phyloP scores from a whole-genome alignment of 2,113 vertebrate genomes.

The Stomatorhinus ivindoensis region DNA sequence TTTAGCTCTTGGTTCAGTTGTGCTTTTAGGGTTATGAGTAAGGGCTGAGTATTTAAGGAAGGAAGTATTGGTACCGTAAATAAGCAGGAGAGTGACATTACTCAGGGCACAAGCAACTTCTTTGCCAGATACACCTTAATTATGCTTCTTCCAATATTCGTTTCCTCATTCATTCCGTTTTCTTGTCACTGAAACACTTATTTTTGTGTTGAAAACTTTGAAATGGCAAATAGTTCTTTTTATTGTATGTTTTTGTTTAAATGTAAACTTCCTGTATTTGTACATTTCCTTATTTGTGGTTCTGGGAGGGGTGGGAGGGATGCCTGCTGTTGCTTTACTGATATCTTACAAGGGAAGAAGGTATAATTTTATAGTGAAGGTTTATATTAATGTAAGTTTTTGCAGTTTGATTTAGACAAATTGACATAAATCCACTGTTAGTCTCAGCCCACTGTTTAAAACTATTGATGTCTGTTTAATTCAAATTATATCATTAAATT shows the following conservation, averaged over 20 bases:
- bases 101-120: neutral
- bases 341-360: slow-evolving; percentile 4
- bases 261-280: neutral
- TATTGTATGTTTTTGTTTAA: neutral
- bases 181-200: slow-evolving; percentile 5
- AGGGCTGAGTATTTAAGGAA: neutral
- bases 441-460: neutral
- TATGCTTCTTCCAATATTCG: neutral
- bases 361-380: slow-evolving; percentile 2
- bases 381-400: neutral
- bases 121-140: neutral
- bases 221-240: neutral
- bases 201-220: neutral
- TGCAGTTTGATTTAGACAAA: neutral
- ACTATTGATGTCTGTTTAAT: neutral
- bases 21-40: neutral
- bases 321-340: slow-evolving; percentile 8
- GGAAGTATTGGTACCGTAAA: neutral
- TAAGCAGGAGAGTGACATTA: neutral
- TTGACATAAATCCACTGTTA: neutral
- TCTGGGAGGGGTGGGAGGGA: neutral
- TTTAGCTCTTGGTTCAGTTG: neutral
- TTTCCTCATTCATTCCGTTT: neutral
- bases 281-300: neutral
- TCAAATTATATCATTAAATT: neutral